Conservation (phyloP, 2,797 vertebrate species). For the Lithobates sylvaticus region DNA sequence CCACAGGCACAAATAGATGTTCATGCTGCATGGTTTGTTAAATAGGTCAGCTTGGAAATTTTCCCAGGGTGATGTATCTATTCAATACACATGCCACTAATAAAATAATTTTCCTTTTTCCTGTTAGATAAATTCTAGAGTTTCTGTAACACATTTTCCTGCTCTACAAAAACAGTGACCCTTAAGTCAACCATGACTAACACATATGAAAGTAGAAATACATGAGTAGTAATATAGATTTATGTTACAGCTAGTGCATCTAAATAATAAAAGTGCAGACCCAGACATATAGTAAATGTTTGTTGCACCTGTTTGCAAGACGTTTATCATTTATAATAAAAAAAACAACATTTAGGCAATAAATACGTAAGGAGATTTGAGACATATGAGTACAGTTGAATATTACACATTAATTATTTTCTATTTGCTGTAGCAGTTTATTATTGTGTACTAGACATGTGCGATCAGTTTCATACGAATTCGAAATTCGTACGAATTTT, state of each 20-base stretch:
- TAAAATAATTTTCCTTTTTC: slow-evolving; percentile 55
- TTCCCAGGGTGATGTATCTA: slow-evolving; percentile 60
- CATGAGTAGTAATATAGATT: slow-evolving; percentile 26
- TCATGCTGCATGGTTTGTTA: slow-evolving; percentile 60
- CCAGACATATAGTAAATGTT: not conserved
- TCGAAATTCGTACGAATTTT: no score
- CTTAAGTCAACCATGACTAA: slow-evolving; percentile 52
- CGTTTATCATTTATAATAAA: no score
- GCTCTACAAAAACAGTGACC: slow-evolving; percentile 45
- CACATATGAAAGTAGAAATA: slow-evolving; percentile 47
- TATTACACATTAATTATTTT: no score
- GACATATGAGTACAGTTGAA: no score
- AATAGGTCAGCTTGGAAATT: slow-evolving; percentile 61
- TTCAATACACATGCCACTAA: slow-evolving; percentile 57
- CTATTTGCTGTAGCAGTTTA: no score
- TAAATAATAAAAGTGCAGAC: not conserved
- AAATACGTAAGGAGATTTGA: no score
- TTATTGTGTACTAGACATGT: no score
- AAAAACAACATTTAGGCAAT: no score
- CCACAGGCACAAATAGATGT: slow-evolving; percentile 55
- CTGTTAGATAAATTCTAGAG: slow-evolving; percentile 29
- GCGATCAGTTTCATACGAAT: no score
- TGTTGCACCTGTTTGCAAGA: not conserved
- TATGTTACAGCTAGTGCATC: slow-evolving; percentile 21
- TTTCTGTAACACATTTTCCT: slow-evolving; percentile 47